phyloP scores from a whole-genome alignment of 1,140 invertebrate species.

The Rhizoglyphus robini region DNA sequence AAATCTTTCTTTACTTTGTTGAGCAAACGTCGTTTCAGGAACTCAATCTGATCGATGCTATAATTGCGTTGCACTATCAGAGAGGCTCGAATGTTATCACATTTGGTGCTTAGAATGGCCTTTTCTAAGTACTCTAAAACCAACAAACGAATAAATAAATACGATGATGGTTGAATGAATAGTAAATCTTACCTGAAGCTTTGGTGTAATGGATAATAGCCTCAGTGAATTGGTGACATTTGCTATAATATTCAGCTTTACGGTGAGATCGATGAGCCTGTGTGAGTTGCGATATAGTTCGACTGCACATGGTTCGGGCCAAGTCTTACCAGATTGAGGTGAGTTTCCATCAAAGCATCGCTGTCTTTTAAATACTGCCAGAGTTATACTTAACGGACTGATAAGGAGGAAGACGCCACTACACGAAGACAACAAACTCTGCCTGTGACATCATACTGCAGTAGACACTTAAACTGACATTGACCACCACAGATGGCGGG shows the following conservation, averaged over 20 bases:
- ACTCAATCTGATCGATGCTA: neutral
- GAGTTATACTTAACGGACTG: too few relatives aligned
- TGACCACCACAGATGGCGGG: too few relatives aligned
- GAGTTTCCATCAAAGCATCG: neutral
- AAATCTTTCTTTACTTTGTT: conserved; percentile 1
- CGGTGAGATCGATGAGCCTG: conserved; percentile 8
- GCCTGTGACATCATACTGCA: too few relatives aligned
- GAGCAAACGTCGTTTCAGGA: neutral
- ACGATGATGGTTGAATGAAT: neutral
- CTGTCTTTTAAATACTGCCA: too few relatives aligned
- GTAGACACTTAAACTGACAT: too few relatives aligned
- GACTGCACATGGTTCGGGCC: neutral
- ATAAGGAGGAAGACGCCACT: too few relatives aligned
- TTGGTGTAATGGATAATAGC: conserved; percentile 6
- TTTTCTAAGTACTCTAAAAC: conserved; percentile 8
- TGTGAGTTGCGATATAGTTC: neutral
- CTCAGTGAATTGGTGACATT: conserved; percentile 7
- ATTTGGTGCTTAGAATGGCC: neutral
- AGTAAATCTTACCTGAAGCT: neutral
- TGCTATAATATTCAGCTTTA: conserved; percentile 3
- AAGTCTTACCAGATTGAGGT: conserved; percentile 10
- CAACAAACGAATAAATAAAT: neutral
- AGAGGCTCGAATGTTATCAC: conserved; percentile 12
- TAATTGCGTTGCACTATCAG: neutral
- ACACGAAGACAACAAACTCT: too few relatives aligned